Conservation (phyloP, 2,113 vertebrate species). For the Actenoides hombroni region DNA sequence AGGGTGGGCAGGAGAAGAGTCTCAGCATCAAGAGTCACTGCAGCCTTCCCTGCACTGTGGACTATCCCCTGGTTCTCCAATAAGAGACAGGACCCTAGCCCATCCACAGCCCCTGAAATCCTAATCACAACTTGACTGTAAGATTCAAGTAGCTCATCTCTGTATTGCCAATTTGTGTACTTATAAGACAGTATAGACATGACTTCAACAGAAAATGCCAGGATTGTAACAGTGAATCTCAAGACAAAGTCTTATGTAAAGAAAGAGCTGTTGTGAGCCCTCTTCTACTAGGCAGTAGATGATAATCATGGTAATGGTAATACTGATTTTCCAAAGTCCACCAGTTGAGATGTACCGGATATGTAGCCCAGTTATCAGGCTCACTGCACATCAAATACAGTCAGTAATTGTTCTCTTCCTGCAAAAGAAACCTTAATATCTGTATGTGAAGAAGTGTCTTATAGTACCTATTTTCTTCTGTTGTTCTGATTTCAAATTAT, state of each 20-base stretch:
- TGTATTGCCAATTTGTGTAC: not conserved
- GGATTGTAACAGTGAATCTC: not conserved
- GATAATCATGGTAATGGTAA: not conserved
- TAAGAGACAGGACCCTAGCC: not conserved
- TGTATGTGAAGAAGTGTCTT: not conserved
- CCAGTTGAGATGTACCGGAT: not conserved
- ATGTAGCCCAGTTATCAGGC: not conserved
- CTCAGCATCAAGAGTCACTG: not conserved
- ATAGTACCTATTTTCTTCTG: not conserved
- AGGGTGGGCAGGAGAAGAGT: not conserved
- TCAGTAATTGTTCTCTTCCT: not conserved
- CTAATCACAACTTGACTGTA: accelerated
- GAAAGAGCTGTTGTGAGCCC: not conserved
- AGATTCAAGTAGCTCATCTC: not conserved
- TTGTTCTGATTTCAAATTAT: not conserved
- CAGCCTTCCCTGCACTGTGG: not conserved
- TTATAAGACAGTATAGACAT: not conserved
- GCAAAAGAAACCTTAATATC: not conserved
- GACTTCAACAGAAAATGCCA: not conserved
- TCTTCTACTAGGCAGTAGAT: not conserved
- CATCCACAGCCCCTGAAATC: not conserved
- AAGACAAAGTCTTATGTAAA: not conserved
- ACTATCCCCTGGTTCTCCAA: not conserved
- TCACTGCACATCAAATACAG: not conserved
- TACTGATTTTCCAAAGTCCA: not conserved